A percentile compares a stretch with the other conserved stretches of the same genome.
Evolutionary conservation across 2,888 invertebrate species (phyloP).

Genomic region (Spicauda simplicius): DNA sequence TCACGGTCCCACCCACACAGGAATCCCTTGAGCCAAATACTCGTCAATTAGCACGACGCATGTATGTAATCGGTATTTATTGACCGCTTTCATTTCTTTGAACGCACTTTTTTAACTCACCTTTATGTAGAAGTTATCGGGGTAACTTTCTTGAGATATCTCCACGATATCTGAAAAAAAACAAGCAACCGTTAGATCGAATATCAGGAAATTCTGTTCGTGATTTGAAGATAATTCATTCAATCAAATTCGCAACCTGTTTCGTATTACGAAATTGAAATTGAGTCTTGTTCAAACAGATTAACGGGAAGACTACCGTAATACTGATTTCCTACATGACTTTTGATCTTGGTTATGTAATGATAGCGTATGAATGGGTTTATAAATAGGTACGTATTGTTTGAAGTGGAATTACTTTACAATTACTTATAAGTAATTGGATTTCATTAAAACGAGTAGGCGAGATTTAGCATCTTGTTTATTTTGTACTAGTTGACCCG

Average conservation of each 20-base stretch:
- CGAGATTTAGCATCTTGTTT: too few relatives aligned
- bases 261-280: slow-evolving; percentile 34
- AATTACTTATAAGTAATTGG: too few relatives aligned
- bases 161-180: slow-evolving; percentile 24
- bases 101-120: slow-evolving; percentile 22
- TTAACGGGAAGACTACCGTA: slow-evolving; percentile 22
- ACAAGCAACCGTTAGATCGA: slow-evolving; percentile 26
- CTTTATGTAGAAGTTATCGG: slow-evolving; percentile 26
- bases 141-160: slow-evolving; percentile 25
- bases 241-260: slow-evolving; percentile 33
- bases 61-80: slow-evolving; percentile 26
- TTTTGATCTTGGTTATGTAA: slow-evolving; percentile 25
- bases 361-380: not conserved
- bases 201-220: slow-evolving; percentile 29
- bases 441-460: too few relatives aligned
- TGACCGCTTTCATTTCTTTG: slow-evolving; percentile 34
- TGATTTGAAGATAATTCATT: slow-evolving; percentile 30
- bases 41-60: slow-evolving; percentile 29
- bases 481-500: too few relatives aligned
- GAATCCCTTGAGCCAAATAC: slow-evolving; percentile 22
- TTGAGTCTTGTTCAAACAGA: slow-evolving; percentile 34
- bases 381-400: not conserved
- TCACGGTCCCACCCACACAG: slow-evolving; percentile 10
- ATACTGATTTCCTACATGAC: slow-evolving; percentile 32
- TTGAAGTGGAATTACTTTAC: not conserved